Conservation (phyloP, 2,797 vertebrate genomes). For the Lagocephalus sceleratus region DNA sequence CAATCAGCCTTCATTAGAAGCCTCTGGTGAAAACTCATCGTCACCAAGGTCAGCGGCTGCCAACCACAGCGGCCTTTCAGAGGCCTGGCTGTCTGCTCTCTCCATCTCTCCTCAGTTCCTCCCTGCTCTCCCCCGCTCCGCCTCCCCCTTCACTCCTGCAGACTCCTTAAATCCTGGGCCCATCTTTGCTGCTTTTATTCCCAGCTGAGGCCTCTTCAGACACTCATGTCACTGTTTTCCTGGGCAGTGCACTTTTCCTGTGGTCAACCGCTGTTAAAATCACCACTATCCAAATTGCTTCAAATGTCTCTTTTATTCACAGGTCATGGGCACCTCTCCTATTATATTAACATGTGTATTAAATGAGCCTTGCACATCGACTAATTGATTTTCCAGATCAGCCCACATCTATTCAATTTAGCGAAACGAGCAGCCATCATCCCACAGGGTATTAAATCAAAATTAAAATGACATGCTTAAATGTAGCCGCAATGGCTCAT, state of each 20-base stretch:
- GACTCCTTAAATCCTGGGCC: slow-evolving; percentile 46
- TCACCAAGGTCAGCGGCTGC: slow-evolving; percentile 78
- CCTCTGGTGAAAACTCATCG: slow-evolving; percentile 77
- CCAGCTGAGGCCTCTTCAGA: slow-evolving; percentile 65
- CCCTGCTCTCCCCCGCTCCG: slow-evolving; percentile 26
- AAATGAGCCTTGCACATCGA: slow-evolving; percentile 58
- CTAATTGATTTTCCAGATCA: slow-evolving; percentile 73
- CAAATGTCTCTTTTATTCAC: slow-evolving; percentile 52
- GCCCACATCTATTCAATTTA: slow-evolving; percentile 61
- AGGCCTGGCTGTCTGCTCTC: slow-evolving; percentile 62
- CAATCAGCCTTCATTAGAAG: slow-evolving; percentile 84
- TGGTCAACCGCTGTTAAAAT: slow-evolving; percentile 62
- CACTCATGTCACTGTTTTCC: slow-evolving; percentile 58
- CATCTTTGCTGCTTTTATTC: slow-evolving; percentile 64
- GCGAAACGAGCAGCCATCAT: slow-evolving; percentile 35
- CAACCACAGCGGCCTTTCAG: slow-evolving; percentile 72
- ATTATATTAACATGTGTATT: slow-evolving; percentile 67
- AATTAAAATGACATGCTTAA: slow-evolving; percentile 66
- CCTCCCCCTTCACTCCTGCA: slow-evolving; percentile 8
- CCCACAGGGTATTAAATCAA: slow-evolving; percentile 63
- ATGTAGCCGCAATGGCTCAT: slow-evolving; percentile 44
- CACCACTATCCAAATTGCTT: slow-evolving; percentile 60
- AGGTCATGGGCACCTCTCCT: slow-evolving; percentile 35
- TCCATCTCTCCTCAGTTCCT: slow-evolving; percentile 57
- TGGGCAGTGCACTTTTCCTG: slow-evolving; percentile 60